Evolutionary conservation across 1,140 invertebrate genomes (phyloP).

Genomic region (Phenacoccus solenopsis): DNA sequence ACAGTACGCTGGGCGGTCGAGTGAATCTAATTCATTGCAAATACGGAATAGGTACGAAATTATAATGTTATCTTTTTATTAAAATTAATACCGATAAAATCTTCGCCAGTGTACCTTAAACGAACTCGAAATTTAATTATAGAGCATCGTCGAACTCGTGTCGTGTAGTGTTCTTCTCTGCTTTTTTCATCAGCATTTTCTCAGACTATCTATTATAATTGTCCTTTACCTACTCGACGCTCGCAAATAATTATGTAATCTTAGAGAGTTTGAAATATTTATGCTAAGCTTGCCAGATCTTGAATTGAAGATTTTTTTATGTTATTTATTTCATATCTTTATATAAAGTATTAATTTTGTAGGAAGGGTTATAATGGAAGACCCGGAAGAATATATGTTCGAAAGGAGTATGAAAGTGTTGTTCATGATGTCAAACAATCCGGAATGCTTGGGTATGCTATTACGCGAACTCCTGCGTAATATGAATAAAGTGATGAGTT

Average conservation of each 20-base stretch:
- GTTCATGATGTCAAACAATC: slow-evolving; percentile 42
- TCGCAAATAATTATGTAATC: too few relatives aligned
- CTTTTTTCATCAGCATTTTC: too few relatives aligned
- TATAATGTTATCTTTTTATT: not conserved
- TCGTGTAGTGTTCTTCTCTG: too few relatives aligned
- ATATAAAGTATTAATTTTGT: too few relatives aligned
- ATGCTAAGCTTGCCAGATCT: too few relatives aligned
- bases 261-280: too few relatives aligned
- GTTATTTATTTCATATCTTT: too few relatives aligned
- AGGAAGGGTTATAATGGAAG: too few relatives aligned
- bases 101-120: not conserved
- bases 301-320: too few relatives aligned
- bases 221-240: too few relatives aligned
- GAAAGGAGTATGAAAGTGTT: slow-evolving; percentile 39
- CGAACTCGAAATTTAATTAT: not conserved
- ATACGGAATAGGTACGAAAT: not conserved
- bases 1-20: not conserved
- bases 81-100: not conserved
- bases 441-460: slow-evolving; percentile 45
- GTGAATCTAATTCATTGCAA: not conserved
- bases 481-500: slow-evolving; percentile 36
- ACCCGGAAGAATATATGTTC: slow-evolving; percentile 29
- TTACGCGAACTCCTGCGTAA: slow-evolving; percentile 38
- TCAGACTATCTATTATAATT: too few relatives aligned
- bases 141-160: too few relatives aligned